Conservation (phyloP, 2,113 vertebrate species). For the Melanotaenia duboulayi region DNA sequence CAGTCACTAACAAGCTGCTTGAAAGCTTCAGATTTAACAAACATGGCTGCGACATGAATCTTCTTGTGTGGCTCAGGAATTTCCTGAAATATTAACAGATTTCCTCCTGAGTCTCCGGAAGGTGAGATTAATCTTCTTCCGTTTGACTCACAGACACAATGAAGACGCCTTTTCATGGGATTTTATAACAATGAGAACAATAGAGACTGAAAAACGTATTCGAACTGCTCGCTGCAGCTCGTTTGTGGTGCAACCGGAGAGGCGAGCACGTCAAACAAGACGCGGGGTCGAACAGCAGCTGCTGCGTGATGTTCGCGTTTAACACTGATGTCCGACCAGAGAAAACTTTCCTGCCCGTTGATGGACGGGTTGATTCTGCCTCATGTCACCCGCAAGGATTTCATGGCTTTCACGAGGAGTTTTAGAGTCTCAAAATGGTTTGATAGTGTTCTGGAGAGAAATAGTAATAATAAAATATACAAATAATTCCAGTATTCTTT, state of each 20-base stretch:
- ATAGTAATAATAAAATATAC: conserved; percentile 3
- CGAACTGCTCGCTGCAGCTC: too few species aligned
- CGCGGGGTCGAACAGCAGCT: too few species aligned
- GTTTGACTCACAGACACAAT: not conserved
- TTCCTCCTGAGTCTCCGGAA: not conserved
- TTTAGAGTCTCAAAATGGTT: conserved; percentile 29
- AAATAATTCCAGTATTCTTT: conserved; percentile 19
- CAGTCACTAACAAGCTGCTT: too few species aligned
- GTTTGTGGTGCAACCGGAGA: not conserved
- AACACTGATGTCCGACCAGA: conserved; percentile 26
- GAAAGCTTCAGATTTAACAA: too few species aligned
- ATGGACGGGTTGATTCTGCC: not conserved
- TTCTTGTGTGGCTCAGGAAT: not conserved
- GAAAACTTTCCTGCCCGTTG: not conserved
- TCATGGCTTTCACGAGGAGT: conserved; percentile 62
- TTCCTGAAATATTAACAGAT: not conserved
- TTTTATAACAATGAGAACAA: conserved; percentile 20
- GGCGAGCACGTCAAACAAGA: conserved; percentile 22
- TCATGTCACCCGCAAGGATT: conserved; percentile 25
- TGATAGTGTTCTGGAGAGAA: conserved; percentile 28
- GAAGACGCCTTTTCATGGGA: not conserved
- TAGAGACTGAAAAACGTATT: not conserved
- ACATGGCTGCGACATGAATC: too few species aligned
- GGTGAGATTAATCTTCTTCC: not conserved
- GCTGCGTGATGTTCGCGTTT: not conserved